Evolutionary conservation across 1,140 invertebrate genomes (phyloP), one percentile per base, ranked within the genome.

Genomic region (Drosophila tsacasi): DNA sequence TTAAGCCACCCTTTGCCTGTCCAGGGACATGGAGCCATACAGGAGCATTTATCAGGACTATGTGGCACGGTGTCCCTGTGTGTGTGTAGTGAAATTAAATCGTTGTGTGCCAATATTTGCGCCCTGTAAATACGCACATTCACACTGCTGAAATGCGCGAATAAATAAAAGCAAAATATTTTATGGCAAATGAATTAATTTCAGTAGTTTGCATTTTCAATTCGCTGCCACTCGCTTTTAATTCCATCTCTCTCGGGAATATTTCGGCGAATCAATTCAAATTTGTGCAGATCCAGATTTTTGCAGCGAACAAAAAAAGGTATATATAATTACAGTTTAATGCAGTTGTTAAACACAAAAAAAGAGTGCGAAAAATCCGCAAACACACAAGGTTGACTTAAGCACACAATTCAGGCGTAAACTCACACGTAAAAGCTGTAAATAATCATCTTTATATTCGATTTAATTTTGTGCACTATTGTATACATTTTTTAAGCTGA

Each of bases 91-190:
- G 55, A 68, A 84, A 85, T 76, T 78, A 77, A 85, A 85, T 79
- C 68, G 83, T 60, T 76, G 52, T 79, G 59, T 63, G 75, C 66
- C 58, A 85, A 85, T 86, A 82, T 86, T 85, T 85, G 69, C 50
- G 71, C 63, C 52, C 46, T 40, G 42, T 60, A 79, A 67, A 64
- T 59, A 63, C 42, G 19, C 52, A 61, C 67, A 60, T 49, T 50
- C 69, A 27, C 49, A 57, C 63, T 44, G 15, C 30, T 71, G 42
- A 60, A 79, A 58, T 65, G 68, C 42, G 47, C 65, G 77, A 82
- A 79, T 83, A 82, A 82, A 86, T 82, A 82, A 76, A 63, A 79
- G 49, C 76, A 81, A 86, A 79, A 82, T 86, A 82, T 82, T 86
- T 79, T 73, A 73, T 76, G 74, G 72, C 65, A 79, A 86, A 82